Base-by-base conservation (phyloP, 35 echinoderm and acorn worm genomes). In the Apostichopus californicus region DNA sequence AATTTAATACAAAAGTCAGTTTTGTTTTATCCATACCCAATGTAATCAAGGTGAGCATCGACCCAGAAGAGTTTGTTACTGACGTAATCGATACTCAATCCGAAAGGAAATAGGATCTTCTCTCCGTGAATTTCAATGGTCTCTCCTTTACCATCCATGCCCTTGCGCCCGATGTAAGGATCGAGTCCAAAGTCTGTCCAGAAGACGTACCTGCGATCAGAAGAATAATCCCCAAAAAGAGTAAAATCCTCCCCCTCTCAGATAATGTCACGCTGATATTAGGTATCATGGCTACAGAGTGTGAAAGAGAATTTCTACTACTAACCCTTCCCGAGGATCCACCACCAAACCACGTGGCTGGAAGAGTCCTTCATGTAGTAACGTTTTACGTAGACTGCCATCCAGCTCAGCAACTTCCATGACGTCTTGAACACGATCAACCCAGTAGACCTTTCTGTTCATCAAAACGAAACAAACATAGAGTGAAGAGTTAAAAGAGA, bases 321-420 rank as follows among this genome's bases (percentile, higher is more conserved):
- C 95, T 98, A 84, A 98, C 97, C 95, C 95, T 78, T 96, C 57
- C 70, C 91, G 73, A n/a, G 97, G 97, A 79, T 98, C 88, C 17
- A 96, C 91, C 9, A 81, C 92, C 12, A 98, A 24, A 78, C 85
- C 97, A 71, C 97, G 94, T 5, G 97, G 97, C 75, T 94, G 66
- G 46, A 80, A 85, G 55, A 98, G 86, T 8, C 92, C 95, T 28
- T 92, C 46, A 57, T 78, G 84, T 54, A 88, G 56, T 15, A 98
- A 64, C 4, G 95, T 94, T 75, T 96, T 98, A 20, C 97, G 73
- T 34, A 79, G 46, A 11, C 81, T 83, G 9, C 97, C 97, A 94
- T 98, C 97, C 54, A 96, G 53, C 63, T 98, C 93, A 61, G 95
- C 93, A 9, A 98, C 97, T 82, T 98, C 97, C 81, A 98, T 88